Evolutionary conservation across 1,140 invertebrate genomes (phyloP), one percentile per base, ranked within the genome.

Genomic region (Belonocnema kinseyi): DNA sequence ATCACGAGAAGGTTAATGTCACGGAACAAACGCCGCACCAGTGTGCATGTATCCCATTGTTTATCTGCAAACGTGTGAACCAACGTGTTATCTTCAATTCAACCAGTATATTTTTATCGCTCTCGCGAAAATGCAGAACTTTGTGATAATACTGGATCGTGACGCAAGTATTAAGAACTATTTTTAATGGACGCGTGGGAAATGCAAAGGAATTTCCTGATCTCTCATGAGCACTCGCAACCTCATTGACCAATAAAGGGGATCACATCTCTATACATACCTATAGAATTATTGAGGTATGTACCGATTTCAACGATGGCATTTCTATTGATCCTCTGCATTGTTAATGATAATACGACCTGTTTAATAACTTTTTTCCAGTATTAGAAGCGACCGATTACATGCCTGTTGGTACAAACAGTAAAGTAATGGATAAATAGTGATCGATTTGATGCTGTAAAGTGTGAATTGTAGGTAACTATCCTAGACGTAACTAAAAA

Each of bases 181-280:
- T 66, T 66, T 66, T 66, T 66, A 66, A 66, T 66, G 61, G 26
- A 40, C 61, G 61, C 61, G 61, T 66, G 26, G 61, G 61, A 66
- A 66, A 66, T 66, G 61, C 14, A 40, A 66, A 66, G 26, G 26
- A 66, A 66, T 66, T 66, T 66, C 61, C 61, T 66, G 61, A 66
- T 66, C 61, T n/a, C 61, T 10, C 26, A 16, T 46, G 33, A 40
- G 26, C 40, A 66, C 46, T 66, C 26, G 33, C 12, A 16, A 40
- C n/a, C n/a, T 40, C 40, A 40, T 40, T 66, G 58, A 33, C 12
- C 58, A 33, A 66, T n/a, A 16, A 33, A 66, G 16, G 26, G 14
- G 40, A 46, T 6, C 40, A 46, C 40, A 33, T 40, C n/a, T 33
- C 3, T 21, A 26, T 61, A 7, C 19, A 26, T 61, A 7, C 19